Conservation (phyloP, 2,797 vertebrate genomes). For the Alca torda region DNA sequence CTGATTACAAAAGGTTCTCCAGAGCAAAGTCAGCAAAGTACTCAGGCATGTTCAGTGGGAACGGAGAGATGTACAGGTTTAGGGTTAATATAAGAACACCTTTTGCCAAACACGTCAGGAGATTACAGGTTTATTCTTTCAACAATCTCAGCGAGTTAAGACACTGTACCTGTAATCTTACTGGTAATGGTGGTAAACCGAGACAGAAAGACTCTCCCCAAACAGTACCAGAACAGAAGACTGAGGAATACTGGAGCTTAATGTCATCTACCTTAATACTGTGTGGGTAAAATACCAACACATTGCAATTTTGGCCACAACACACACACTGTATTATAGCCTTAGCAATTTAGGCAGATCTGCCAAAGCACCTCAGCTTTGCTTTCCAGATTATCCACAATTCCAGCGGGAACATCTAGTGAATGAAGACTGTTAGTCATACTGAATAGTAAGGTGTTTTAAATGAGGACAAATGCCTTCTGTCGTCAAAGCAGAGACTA, state of each 20-base stretch:
- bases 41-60: not conserved
- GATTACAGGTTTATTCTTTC: not conserved
- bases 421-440: slow-evolving; percentile 25
- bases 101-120: not conserved
- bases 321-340: not conserved
- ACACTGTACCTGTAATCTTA: not conserved
- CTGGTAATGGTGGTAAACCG: not conserved
- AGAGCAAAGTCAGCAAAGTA: not conserved
- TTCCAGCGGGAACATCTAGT: not conserved
- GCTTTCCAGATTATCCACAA: slow-evolving; percentile 2
- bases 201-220: not conserved
- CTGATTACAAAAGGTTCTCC: not conserved
- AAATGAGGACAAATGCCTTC: slow-evolving; percentile 46
- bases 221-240: not conserved
- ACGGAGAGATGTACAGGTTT: not conserved
- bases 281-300: not conserved
- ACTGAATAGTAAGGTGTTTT: not conserved
- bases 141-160: not conserved
- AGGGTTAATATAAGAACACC: not conserved
- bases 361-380: not conserved
- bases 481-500: not conserved
- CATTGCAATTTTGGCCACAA: not conserved
- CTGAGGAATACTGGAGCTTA: not conserved
- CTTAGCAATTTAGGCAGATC: not conserved
- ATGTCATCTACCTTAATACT: not conserved